Percentiles rank a stretch among this genome's conserved stretches.
phyloP scores from a whole-genome alignment of 2,888 invertebrate species.

The Lasioglossum morio region DNA sequence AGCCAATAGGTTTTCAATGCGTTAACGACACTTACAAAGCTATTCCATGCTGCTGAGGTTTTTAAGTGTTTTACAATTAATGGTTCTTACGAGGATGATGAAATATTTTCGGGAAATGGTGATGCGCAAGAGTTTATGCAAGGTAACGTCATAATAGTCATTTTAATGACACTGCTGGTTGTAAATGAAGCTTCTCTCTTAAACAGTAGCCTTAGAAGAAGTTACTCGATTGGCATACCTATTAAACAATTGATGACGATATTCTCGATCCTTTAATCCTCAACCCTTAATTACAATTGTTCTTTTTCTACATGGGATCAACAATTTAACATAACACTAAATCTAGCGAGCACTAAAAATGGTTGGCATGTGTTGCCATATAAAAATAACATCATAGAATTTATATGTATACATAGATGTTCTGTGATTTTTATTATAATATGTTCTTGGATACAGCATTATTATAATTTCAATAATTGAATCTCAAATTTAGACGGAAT shows the following conservation, averaged over 20 bases:
- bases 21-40: background rate
- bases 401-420: too few relatives aligned
- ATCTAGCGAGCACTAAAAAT: too few relatives aligned
- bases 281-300: background rate
- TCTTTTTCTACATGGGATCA: background rate
- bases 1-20: background rate
- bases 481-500: too few relatives aligned
- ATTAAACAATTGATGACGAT: background rate
- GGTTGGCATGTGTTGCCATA: too few relatives aligned
- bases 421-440: too few relatives aligned
- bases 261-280: too few relatives aligned
- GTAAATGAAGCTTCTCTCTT: background rate
- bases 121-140: background rate
- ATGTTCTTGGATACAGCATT: too few relatives aligned
- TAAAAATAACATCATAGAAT: too few relatives aligned
- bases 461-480: too few relatives aligned
- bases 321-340: too few relatives aligned
- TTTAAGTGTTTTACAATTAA: background rate
- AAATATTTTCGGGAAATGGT: background rate
- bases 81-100: background rate
- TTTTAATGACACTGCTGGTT: background rate
- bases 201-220: background rate
- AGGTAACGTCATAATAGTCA: too few relatives aligned
- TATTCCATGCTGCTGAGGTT: background rate
- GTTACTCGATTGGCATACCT: background rate